Conservation (phyloP, 2,797 vertebrate genomes). For the Phalanger gymnotis region DNA sequence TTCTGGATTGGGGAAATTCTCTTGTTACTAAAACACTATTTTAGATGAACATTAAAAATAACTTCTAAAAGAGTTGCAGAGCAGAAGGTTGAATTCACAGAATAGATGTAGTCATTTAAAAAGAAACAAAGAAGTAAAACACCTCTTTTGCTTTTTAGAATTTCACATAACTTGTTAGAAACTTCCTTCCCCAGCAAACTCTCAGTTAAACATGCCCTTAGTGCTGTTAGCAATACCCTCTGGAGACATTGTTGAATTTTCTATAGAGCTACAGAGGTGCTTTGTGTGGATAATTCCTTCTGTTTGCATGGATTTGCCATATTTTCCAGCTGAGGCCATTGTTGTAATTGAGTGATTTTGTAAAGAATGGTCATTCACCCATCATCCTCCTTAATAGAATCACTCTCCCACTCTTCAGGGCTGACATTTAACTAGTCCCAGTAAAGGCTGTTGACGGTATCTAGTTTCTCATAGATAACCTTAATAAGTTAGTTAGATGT, state of each 20-base stretch:
- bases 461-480: conserved; percentile 30
- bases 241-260: neutral
- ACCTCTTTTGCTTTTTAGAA: conserved; percentile 27
- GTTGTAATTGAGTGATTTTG: conserved; percentile 40
- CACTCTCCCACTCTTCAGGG: conserved; percentile 35
- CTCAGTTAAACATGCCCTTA: conserved; percentile 1
- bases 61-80: neutral
- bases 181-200: conserved; percentile 35
- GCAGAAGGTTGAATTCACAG: neutral
- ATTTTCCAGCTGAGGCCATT: conserved; percentile 28
- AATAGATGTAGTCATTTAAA: neutral
- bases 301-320: neutral
- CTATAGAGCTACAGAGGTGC: neutral
- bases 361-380: conserved; percentile 41
- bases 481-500: conserved; percentile 24
- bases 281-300: neutral
- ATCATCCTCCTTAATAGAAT: conserved; percentile 47
- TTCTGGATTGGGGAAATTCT: neutral
- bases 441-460: neutral
- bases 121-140: conserved; percentile 26
- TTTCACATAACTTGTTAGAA: conserved; percentile 10
- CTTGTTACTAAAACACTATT: neutral
- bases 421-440: neutral
- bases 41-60: neutral
- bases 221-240: neutral